Evolutionary conservation across 2,888 invertebrate genomes (phyloP), one percentile per base, ranked within the genome.

Genomic region (Rosalia funebris): DNA sequence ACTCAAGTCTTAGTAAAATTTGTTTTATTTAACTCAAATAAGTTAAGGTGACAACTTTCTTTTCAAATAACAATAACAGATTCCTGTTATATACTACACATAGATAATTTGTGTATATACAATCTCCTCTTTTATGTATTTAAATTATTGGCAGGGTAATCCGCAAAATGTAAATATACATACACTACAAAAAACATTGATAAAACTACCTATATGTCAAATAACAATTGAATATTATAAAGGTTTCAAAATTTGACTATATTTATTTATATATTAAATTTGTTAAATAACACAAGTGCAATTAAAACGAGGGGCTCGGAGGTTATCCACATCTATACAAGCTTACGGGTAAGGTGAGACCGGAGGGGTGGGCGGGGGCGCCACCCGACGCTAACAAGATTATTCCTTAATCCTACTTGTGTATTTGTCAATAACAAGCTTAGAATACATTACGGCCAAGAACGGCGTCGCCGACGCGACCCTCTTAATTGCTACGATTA

Each of bases 1-100:
- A 25, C 4, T 25, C 25, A 25, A 7, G 3, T 25, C 3, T 75
- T 81, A 80, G 77, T 81, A 81, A 81, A 81, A 81, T 77, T 77
- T 79, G 72, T 77, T 82, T 81, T 79, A 80, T 80, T 34, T 80
- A 81, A 82, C 81, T 81, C 78, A 82, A 81, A 81, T 81, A 81
- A 81, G 81, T 81, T 81, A 81, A 34, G 79, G 79, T 81, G 81
- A 81, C 81, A 81, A 81, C 78, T 79, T 76, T 78, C 25, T 25
- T 53, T 75, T 78, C 74, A 77, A 78, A 80, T 81, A 81, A 81
- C 81, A 81, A 80, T 80, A 81, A 82, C 80, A 81, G 77, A 77
- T 75, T 78, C 75, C 75, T 76, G 77, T 76, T 74, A 74, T 75
- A 76, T 74, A 74, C 81, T 81, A 82, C 81, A 82, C 80, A 80